These are phyloP conservation scores for Tridacna gigas DNA, from an alignment of 2,888 invertebrate species.

Conservation along the genomic window DNA sequence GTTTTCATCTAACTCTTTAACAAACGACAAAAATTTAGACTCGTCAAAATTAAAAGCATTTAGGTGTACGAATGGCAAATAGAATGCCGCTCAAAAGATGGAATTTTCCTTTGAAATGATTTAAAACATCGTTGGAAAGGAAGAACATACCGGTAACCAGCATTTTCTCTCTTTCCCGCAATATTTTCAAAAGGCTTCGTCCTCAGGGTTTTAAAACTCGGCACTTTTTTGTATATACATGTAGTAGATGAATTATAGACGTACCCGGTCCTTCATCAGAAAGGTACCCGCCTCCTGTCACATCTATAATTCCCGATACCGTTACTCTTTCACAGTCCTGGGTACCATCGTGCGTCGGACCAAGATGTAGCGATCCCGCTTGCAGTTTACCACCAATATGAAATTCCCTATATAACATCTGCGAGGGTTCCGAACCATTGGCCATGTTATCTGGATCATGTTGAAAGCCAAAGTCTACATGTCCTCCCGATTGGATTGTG, in stretches of 20 bases:
- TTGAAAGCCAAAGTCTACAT: slow-evolving; percentile 62
- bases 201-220: too few species aligned
- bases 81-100: too few species aligned
- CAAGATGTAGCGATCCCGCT: slow-evolving; percentile 65
- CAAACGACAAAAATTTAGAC: too few species aligned
- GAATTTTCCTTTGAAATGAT: too few species aligned
- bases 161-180: too few species aligned
- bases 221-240: too few species aligned
- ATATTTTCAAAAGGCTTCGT: too few species aligned
- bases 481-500: slow-evolving; percentile 43
- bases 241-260: neutral
- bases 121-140: too few species aligned
- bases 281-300: slow-evolving; percentile 69
- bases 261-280: slow-evolving; percentile 70
- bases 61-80: too few species aligned
- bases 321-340: slow-evolving; percentile 47
- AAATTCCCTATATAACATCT: slow-evolving; percentile 51
- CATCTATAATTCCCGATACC: slow-evolving; percentile 62
- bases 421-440: slow-evolving; percentile 48
- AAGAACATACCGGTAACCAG: too few species aligned
- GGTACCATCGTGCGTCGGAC: slow-evolving; percentile 17
- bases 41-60: too few species aligned
- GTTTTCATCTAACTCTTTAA: too few species aligned
- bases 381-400: slow-evolving; percentile 66
- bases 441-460: slow-evolving; percentile 47